Evolutionary conservation across 2,113 vertebrate genomes (phyloP).

Genomic region (Rhinoptilus africanus): DNA sequence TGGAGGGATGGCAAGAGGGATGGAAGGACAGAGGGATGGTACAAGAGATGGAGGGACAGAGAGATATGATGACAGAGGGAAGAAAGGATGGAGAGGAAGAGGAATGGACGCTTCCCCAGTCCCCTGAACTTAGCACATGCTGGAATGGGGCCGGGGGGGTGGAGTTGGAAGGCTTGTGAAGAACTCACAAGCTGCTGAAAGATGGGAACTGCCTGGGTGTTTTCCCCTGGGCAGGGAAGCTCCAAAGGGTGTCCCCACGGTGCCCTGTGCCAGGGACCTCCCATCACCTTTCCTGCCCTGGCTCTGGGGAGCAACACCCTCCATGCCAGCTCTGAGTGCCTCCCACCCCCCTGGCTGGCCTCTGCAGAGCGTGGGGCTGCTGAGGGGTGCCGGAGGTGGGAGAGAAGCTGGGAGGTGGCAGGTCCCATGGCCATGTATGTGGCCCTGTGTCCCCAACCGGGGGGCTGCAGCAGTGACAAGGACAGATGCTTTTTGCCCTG

Average conservation of each 20-base stretch:
- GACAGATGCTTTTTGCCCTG: not conserved
- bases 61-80: not conserved
- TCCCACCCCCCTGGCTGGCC: not conserved
- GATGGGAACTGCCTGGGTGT: not conserved
- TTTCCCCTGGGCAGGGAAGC: not conserved
- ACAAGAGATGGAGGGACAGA: not conserved
- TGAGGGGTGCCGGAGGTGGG: not conserved
- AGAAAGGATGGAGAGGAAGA: not conserved
- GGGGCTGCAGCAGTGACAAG: not conserved
- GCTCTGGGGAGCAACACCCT: not conserved
- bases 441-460: rapidly evolving
- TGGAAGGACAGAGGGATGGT: not conserved
- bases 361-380: not conserved
- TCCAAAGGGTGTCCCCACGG: not conserved
- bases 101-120: not conserved
- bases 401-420: not conserved
- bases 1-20: not conserved
- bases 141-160: too few relatives aligned
- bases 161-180: not conserved
- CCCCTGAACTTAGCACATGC: not conserved
- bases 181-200: not conserved
- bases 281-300: not conserved
- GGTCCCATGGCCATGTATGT: rapidly evolving
- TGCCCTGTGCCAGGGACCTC: not conserved
- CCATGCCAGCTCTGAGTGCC: not conserved